phyloP scores from a whole-genome alignment of 2,113 vertebrate species.

The Fregata magnificens region DNA sequence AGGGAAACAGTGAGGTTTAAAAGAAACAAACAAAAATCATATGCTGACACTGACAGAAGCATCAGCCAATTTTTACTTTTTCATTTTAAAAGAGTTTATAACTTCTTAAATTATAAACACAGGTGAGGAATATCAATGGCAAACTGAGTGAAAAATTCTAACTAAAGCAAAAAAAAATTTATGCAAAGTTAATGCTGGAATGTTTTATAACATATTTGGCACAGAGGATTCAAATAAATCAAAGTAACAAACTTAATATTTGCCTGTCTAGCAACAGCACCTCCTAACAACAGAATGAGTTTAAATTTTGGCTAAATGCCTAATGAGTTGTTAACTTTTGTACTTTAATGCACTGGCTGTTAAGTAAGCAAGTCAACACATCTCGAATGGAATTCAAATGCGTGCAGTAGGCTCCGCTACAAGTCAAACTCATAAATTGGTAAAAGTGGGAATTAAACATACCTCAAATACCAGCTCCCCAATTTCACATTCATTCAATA shows the following conservation, averaged over 20 bases:
- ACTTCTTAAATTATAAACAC: not conserved
- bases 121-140: not conserved
- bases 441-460: not conserved
- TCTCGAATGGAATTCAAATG: not conserved
- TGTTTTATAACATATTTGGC: slow-evolving; percentile 1
- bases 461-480: not conserved
- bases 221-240: slow-evolving; percentile 30
- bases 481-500: not conserved
- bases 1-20: not conserved
- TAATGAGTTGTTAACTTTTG: slow-evolving; percentile 44
- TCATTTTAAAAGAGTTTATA: not conserved
- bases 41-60: not conserved
- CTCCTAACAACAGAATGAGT: slow-evolving; percentile 9
- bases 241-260: slow-evolving; percentile 28
- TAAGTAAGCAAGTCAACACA: slow-evolving; percentile 33
- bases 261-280: slow-evolving; percentile 6
- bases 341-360: slow-evolving; percentile 41
- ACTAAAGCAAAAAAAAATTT: slow-evolving; percentile 1
- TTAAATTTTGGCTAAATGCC: slow-evolving; percentile 34
- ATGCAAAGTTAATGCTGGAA: not conserved
- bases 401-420: not conserved
- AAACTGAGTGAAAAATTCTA: not conserved
- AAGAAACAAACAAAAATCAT: not conserved
- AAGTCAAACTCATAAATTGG: not conserved
- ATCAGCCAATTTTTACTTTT: not conserved